Base-by-base conservation (phyloP, 2,113 vertebrate genomes). In the Micromys minutus region DNA sequence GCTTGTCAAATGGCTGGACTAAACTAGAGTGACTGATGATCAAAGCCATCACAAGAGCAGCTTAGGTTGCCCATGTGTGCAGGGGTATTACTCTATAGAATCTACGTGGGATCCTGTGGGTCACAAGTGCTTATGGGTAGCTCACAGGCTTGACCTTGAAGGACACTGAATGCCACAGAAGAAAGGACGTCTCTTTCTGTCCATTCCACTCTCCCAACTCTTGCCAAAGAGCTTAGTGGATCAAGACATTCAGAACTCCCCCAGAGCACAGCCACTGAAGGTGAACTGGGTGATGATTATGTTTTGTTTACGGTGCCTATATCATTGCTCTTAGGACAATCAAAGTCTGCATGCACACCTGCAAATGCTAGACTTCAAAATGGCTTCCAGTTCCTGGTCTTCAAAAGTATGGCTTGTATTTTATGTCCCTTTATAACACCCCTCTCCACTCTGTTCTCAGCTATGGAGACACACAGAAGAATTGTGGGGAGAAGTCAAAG, bases 11-110 rank as follows among this genome's bases (percentile, higher is more conserved):
- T 75, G 10, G 17, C 52, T 81, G 42, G 86, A 72, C 31, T 31
- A 80, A 75, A 45, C 57, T 26, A 29, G 17, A 84, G 75, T 15
- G 59, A 50, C 15, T 13, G n/a, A 42, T 3, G 57, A 74, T 10
- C 76, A 45, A 76, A 77, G 22, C 67, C 72, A 10, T 65, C 72
- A 29, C 29, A 80, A 81, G 61, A 55, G 50, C 10, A 10, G 13
- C 45, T 76, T 77, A 39, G 21, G 10, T 34, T 39, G 36, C 7
- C 24, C 0, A 1, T 7, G 6, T n/a, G 7, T 0, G 7, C 45
- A 29, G 57, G 24, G 61, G 9, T 12, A 11, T 11, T 11, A 21
- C 1, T 9, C 22, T 21, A 29, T 16, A n/a, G 39, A 36, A 57
- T 7, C 55, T 13, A 1, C 34, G 67, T 15, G 26, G 69, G 52